These are phyloP conservation scores for Karalla daura DNA, from an alignment of 2,797 vertebrate species.

Conservation along the genomic window DNA sequence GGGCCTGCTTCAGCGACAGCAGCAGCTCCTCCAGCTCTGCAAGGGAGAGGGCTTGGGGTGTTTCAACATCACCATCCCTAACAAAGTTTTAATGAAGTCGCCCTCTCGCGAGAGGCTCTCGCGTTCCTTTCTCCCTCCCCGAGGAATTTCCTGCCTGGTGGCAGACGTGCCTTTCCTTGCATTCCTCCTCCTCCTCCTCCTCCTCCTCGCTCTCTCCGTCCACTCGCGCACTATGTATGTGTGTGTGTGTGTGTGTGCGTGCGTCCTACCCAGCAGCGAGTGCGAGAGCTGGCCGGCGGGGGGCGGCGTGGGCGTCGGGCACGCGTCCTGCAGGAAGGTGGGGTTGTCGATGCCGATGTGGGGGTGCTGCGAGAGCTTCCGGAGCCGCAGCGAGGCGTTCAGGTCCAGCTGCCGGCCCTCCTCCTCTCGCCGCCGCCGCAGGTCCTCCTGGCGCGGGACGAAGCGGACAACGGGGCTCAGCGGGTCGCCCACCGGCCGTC, in stretches of 20 bases:
- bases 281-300: constrained; percentile 76
- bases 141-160: constrained; percentile 66
- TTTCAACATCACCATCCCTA: constrained; percentile 50
- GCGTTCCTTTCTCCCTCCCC: constrained; percentile 61
- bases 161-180: constrained; percentile 26
- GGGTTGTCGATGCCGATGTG: constrained; percentile 99
- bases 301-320: constrained; percentile 75
- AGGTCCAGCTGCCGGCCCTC: constrained; percentile 95
- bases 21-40: constrained; percentile 95
- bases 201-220: neutral
- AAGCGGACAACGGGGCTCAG: too few relatives aligned
- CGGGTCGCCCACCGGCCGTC: constrained; percentile 95
- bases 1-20: constrained; percentile 94
- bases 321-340: constrained; percentile 91
- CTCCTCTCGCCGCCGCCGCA: constrained; percentile 91
- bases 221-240: neutral
- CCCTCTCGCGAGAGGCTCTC: constrained; percentile 58
- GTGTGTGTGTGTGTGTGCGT: constrained; percentile 17
- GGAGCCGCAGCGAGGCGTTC: constrained; percentile 94
- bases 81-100: constrained; percentile 79
- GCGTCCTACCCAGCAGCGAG: constrained; percentile 85
- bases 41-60: constrained; percentile 46
- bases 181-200: neutral
- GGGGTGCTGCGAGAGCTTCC: constrained; percentile 96
- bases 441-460: constrained; percentile 88